phyloP scores from a whole-genome alignment of 2,113 vertebrate genomes.

The Xenopus borealis region DNA sequence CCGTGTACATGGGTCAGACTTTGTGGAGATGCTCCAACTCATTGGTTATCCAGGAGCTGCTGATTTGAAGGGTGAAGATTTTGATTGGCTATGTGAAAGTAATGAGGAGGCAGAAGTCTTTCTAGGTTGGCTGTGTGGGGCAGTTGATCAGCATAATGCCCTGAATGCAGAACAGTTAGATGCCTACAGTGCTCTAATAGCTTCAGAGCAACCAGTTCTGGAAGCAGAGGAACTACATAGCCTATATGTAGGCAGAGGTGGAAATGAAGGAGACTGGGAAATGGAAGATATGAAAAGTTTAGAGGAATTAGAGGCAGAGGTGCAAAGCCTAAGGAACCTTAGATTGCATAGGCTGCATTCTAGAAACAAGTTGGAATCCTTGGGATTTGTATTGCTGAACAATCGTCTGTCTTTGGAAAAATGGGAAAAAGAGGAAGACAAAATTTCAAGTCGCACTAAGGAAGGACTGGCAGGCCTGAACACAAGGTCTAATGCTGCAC shows the following conservation, averaged over 20 bases:
- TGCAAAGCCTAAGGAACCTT: conserved; percentile 6
- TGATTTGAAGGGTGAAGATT: conserved; percentile 26
- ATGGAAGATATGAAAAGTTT: conserved; percentile 3
- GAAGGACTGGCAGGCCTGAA: not conserved
- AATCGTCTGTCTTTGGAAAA: not conserved
- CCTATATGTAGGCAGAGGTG: not conserved
- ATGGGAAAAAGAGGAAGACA: conserved; percentile 22
- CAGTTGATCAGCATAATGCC: conserved; percentile 17
- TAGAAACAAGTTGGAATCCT: conserved; percentile 30
- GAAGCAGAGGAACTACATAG: conserved; percentile 20
- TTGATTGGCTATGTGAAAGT: conserved; percentile 37
- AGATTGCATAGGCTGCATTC: conserved; percentile 9
- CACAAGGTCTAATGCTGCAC: conserved; percentile 2
- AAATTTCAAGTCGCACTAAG: not conserved
- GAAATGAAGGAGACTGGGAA: not conserved
- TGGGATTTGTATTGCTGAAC: not conserved
- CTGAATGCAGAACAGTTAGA: conserved; percentile 23
- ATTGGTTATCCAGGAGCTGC: conserved; percentile 20
- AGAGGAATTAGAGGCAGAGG: conserved; percentile 18
- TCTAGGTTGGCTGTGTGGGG: conserved; percentile 21
- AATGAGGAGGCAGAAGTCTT: conserved; percentile 12
- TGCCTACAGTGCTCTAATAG: not conserved
- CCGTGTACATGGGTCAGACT: conserved; percentile 12
- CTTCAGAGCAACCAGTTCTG: conserved; percentile 16
- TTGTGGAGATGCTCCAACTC: conserved; percentile 26